A percentile compares a stretch with the other conserved stretches of the same genome.
Evolutionary conservation across 2,797 vertebrate species (phyloP).

Genomic region (Acanthopagrus latus): DNA sequence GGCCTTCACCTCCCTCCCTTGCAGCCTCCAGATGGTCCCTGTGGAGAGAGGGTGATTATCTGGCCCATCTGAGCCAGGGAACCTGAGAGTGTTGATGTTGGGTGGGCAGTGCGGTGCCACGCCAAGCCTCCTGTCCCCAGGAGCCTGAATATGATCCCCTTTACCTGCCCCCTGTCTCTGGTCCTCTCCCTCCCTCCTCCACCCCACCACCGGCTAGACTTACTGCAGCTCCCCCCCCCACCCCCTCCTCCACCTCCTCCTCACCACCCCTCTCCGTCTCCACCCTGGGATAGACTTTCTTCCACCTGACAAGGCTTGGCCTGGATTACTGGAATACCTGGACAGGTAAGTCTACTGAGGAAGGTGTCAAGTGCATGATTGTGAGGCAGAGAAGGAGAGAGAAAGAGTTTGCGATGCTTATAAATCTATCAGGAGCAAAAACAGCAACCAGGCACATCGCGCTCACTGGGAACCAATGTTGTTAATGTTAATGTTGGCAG

Average conservation of each 20-base stretch:
- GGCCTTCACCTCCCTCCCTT: slow-evolving; percentile 56
- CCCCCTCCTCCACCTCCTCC: slow-evolving; percentile 35
- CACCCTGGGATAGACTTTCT: slow-evolving; percentile 84
- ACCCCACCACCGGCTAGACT: slow-evolving; percentile 82
- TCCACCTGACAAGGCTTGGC: slow-evolving; percentile 81
- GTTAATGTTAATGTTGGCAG: slow-evolving; percentile 46
- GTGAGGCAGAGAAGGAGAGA: slow-evolving; percentile 43
- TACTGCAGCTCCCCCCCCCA: slow-evolving; percentile 71
- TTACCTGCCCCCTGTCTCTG: slow-evolving; percentile 80
- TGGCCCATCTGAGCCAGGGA: slow-evolving; percentile 85
- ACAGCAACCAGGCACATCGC: slow-evolving; percentile 19
- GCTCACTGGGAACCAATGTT: slow-evolving; percentile 33
- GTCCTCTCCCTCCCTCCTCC: slow-evolving; percentile 71
- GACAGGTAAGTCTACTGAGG: slow-evolving; percentile 76
- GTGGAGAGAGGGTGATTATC: slow-evolving; percentile 87
- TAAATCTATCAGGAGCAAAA: slow-evolving; percentile 48
- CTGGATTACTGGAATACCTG: slow-evolving; percentile 82
- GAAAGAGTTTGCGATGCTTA: slow-evolving; percentile 47
- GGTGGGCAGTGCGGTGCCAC: slow-evolving; percentile 86
- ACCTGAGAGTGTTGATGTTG: slow-evolving; percentile 89
- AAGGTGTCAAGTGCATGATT: slow-evolving; percentile 75
- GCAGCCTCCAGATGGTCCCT: slow-evolving; percentile 87
- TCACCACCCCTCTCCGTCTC: slow-evolving; percentile 55
- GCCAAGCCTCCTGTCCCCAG: slow-evolving; percentile 87
- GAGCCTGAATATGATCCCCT: slow-evolving; percentile 87